phyloP scores from a whole-genome alignment of 2,888 invertebrate genomes.

The Athripsodes cinereus region DNA sequence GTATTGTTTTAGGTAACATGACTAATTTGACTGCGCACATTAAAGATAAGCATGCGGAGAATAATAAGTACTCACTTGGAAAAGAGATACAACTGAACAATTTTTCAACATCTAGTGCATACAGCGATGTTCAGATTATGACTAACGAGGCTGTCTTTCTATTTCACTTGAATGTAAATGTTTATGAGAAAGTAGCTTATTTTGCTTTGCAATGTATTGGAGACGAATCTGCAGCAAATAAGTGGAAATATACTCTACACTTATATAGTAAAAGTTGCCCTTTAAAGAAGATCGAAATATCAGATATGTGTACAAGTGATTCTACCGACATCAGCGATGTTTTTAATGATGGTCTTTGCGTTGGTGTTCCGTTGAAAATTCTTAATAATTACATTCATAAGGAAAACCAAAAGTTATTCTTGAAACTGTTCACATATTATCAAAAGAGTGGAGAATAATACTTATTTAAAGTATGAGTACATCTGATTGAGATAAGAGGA shows the following conservation, averaged over 20 bases:
- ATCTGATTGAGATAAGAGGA: too few relatives aligned
- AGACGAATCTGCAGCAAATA: background rate
- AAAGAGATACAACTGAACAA: conserved; percentile 9
- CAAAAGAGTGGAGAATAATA: too few relatives aligned
- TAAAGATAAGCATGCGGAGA: conserved; percentile 6
- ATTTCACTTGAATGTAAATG: conserved; percentile 9
- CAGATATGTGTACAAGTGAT: conserved; percentile 11
- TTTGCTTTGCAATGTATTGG: conserved; percentile 18
- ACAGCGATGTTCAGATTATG: conserved; percentile 11
- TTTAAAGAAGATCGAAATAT: conserved; percentile 4
- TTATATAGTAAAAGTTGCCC: conserved; percentile 9
- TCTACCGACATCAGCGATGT: background rate
- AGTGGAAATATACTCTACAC: conserved; percentile 17
- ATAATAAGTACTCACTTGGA: conserved; percentile 6
- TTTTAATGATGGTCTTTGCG: conserved; percentile 12
- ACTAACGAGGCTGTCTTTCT: conserved; percentile 8
- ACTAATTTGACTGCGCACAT: conserved; percentile 9
- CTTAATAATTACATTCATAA: conserved; percentile 6
- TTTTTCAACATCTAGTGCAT: conserved; percentile 8
- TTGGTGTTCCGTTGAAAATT: conserved; percentile 10
- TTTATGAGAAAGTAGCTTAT: conserved; percentile 4
- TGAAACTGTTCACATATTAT: background rate
- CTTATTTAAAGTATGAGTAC: too few relatives aligned
- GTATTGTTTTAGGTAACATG: background rate
- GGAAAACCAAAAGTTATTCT: background rate